Evolutionary conservation across 1,140 invertebrate genomes (phyloP).

Genomic region (Mercenaria mercenaria): DNA sequence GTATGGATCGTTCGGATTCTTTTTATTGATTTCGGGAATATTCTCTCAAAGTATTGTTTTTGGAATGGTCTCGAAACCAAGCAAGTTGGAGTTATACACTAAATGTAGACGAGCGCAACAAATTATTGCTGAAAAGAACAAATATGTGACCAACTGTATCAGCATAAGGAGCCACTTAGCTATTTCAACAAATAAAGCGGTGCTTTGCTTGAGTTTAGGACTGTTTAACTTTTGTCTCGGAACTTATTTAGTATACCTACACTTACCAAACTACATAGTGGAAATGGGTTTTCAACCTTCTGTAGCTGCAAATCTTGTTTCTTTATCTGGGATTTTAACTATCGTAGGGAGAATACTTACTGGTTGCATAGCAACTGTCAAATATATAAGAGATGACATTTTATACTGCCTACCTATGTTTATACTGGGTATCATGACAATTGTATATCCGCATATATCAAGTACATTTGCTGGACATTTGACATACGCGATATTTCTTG

Average conservation of each 20-base stretch:
- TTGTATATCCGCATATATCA: conserved; percentile 25
- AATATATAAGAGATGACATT: conserved; percentile 1
- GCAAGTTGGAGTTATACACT: conserved; percentile 19
- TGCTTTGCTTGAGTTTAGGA: conserved; percentile 19
- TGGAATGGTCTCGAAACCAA: conserved; percentile 23
- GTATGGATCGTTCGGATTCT: conserved; percentile 41
- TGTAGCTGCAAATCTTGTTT: conserved; percentile 25
- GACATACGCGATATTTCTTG: conserved; percentile 5
- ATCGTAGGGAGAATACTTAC: conserved; percentile 25
- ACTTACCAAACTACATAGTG: conserved; percentile 14
- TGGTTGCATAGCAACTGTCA: not conserved
- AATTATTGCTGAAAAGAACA: not conserved
- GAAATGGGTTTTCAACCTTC: not conserved
- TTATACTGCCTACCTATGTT: conserved; percentile 1
- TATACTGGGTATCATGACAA: not conserved
- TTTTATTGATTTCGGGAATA: conserved; percentile 40
- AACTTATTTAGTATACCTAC: conserved; percentile 33
- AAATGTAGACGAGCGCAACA: not conserved
- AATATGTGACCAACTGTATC: not conserved
- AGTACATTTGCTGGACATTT: conserved; percentile 1
- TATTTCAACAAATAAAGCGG: conserved; percentile 11
- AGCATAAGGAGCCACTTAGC: not conserved
- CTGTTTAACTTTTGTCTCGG: conserved; percentile 39
- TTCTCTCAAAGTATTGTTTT: conserved; percentile 16
- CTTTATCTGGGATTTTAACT: conserved; percentile 22